Conservation (phyloP, 2,113 vertebrate genomes). For the Toxotes chatareus region DNA sequence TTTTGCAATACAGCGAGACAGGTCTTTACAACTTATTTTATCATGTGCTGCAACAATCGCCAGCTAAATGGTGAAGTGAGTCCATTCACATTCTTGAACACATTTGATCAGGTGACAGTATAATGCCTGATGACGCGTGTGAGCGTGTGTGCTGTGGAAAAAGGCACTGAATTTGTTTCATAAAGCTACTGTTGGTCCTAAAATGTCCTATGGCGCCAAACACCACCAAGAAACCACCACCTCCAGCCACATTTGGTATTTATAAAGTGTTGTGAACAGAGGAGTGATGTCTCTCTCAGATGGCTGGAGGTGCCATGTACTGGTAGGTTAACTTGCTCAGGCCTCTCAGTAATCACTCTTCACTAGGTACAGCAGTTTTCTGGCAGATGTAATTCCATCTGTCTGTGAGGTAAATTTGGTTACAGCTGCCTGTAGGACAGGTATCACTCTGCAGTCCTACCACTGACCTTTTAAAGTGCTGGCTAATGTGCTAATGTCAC, state of each 20-base stretch:
- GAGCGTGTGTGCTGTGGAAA: background rate
- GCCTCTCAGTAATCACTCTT: conserved; percentile 37
- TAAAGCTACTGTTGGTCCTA: background rate
- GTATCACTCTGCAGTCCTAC: conserved; percentile 26
- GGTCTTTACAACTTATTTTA: no score
- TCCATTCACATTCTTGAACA: background rate
- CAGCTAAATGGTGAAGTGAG: no score
- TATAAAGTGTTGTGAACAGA: conserved; percentile 1
- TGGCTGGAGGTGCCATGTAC: conserved; percentile 1
- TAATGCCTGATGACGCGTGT: background rate
- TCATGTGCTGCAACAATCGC: no score
- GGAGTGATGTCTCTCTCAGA: conserved; percentile 3
- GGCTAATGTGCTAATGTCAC: conserved; percentile 37
- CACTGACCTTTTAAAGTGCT: conserved; percentile 49
- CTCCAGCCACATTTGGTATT: conserved; percentile 3
- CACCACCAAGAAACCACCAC: background rate
- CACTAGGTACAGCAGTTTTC: conserved; percentile 32
- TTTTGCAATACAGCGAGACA: no score
- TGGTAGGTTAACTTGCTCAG: conserved; percentile 4
- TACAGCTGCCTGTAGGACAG: conserved; percentile 50
- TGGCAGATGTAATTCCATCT: conserved; percentile 68
- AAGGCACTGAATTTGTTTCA: background rate
- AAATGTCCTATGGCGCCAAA: background rate
- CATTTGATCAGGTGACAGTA: background rate
- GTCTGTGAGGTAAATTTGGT: conserved; percentile 59